phyloP scores from a whole-genome alignment of 2,797 vertebrate species.

The Monodelphis domestica region DNA sequence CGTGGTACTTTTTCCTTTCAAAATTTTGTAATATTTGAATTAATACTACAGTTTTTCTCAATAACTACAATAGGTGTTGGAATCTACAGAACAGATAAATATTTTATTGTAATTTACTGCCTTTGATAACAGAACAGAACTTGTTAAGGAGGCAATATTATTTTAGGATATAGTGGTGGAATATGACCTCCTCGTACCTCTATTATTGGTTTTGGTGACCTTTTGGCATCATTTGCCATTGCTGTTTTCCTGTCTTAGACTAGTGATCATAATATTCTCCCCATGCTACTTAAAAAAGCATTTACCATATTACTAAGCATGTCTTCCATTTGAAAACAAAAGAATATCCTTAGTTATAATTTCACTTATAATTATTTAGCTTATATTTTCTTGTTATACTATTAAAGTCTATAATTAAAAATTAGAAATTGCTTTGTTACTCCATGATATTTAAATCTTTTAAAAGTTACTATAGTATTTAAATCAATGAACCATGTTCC shows the following conservation, averaged over 20 bases:
- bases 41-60: conserved; percentile 39
- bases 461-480: not conserved
- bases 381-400: not conserved
- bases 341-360: not conserved
- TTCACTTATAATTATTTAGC: not conserved
- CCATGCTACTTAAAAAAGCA: not conserved
- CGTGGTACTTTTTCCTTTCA: conserved; percentile 32
- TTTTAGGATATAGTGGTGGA: not conserved
- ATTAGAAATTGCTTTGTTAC: not conserved
- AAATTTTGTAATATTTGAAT: conserved; percentile 40
- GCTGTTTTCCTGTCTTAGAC: not conserved
- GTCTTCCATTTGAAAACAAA: not conserved
- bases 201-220: not conserved
- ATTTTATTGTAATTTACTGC: conserved; percentile 8
- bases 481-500: too few relatives aligned
- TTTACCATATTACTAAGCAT: not conserved
- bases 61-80: conserved; percentile 26
- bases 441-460: not conserved
- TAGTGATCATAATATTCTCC: not conserved
- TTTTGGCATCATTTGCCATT: not conserved
- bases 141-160: not conserved
- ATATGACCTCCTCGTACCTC: not conserved
- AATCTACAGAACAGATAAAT: conserved; percentile 34
- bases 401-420: not conserved
- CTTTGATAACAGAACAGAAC: conserved; percentile 14